These are phyloP conservation scores for Nudaria mundana DNA, from an alignment of 2,888 invertebrate genomes.

Conservation along the genomic window DNA sequence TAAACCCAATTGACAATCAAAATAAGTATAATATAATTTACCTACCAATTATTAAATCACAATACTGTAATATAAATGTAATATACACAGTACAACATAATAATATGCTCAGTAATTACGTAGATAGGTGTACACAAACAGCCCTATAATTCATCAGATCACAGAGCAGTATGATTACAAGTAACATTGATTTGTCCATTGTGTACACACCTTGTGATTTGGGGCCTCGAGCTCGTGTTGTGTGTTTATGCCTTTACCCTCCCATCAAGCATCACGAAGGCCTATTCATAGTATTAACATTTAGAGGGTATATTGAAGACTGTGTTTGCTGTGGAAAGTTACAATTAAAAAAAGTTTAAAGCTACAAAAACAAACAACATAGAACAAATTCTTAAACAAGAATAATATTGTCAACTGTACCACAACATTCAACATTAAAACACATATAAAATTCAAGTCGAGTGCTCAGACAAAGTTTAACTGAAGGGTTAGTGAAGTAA, in stretches of 20 bases:
- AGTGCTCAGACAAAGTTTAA: background rate
- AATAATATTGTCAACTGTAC: too few species aligned
- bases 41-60: too few species aligned
- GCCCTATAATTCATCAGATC: conserved; percentile 19
- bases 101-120: conserved; percentile 21
- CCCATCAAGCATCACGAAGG: background rate
- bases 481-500: conserved; percentile 1
- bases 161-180: conserved; percentile 25
- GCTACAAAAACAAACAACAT: too few species aligned
- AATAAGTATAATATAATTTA: background rate
- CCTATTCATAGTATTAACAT: conserved; percentile 4
- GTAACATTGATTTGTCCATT: conserved; percentile 24
- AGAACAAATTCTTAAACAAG: background rate
- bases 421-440: background rate
- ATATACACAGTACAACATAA: conserved; percentile 10
- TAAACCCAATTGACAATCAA: background rate
- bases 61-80: too few species aligned
- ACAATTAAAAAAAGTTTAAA: background rate
- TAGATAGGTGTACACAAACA: background rate
- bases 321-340: background rate
- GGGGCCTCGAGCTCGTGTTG: conserved; percentile 8
- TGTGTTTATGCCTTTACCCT: conserved; percentile 5
- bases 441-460: background rate
- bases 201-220: conserved; percentile 33
- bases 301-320: background rate